phyloP scores from a whole-genome alignment of 2,113 vertebrate genomes.

The Ondatra zibethicus region DNA sequence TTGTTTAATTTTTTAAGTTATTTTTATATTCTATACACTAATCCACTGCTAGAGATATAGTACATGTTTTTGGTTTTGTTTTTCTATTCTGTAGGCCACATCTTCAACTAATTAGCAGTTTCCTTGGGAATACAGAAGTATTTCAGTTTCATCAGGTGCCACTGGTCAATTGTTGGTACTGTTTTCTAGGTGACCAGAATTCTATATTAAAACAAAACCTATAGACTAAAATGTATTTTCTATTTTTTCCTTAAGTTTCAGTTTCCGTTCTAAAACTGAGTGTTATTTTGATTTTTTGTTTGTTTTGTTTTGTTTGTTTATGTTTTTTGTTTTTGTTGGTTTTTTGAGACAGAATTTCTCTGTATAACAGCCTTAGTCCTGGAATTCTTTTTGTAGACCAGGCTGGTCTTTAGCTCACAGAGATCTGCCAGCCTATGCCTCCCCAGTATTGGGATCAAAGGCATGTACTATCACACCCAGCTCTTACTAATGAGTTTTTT shows the following conservation, averaged over 20 bases:
- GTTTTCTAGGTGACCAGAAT: background rate
- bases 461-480: rapidly evolving
- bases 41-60: background rate
- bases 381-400: background rate
- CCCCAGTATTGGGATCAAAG: background rate
- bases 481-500: background rate
- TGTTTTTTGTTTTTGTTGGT: background rate
- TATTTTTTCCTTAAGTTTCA: background rate
- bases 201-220: background rate
- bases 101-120: background rate
- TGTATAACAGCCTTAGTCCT: background rate
- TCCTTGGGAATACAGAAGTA: background rate
- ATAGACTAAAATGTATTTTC: background rate
- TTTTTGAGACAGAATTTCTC: background rate
- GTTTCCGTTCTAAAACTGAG: background rate
- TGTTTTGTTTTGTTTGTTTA: background rate
- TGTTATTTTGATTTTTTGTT: background rate
- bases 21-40: background rate
- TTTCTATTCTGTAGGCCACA: background rate
- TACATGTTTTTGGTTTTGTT: background rate
- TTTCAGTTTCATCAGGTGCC: background rate
- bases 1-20: background rate
- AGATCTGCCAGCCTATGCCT: background rate
- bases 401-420: background rate
- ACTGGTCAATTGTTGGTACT: background rate